Evolutionary conservation across 2,888 invertebrate genomes (phyloP).

Genomic region (Drosophila bunnanda): DNA sequence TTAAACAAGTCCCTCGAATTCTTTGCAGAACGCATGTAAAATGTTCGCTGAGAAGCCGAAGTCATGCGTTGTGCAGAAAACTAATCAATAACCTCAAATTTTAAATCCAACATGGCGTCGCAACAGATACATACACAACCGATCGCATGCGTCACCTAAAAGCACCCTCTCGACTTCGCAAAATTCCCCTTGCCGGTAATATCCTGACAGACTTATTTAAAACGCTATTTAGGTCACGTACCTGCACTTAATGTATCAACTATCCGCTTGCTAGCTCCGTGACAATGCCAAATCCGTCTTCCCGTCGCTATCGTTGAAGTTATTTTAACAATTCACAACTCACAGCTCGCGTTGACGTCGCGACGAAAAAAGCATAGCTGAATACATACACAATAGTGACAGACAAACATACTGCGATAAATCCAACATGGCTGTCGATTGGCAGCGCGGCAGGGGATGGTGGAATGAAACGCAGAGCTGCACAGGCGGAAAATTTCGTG

Average conservation of each 20-base stretch:
- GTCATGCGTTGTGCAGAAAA: background rate
- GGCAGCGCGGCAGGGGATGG: constrained; percentile 33
- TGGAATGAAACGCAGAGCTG: constrained; percentile 71
- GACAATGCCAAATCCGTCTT: constrained; percentile 1
- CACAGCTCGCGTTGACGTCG: constrained; percentile 38
- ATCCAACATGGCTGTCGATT: constrained; percentile 44
- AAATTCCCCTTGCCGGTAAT: constrained; percentile 7
- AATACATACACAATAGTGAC: constrained; percentile 43
- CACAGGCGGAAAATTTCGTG: background rate
- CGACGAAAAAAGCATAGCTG: constrained; percentile 35
- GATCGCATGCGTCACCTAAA: constrained; percentile 65
- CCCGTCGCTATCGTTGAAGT: background rate
- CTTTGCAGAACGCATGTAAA: background rate
- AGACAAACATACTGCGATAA: constrained; percentile 33
- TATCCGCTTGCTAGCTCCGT: background rate
- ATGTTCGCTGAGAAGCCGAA: background rate
- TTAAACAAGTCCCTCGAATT: too few relatives aligned
- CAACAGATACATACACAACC: constrained; percentile 61
- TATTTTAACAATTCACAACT: constrained; percentile 22
- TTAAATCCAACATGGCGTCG: constrained; percentile 67
- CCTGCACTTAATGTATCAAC: background rate
- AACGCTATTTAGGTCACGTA: background rate
- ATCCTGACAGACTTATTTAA: constrained; percentile 5
- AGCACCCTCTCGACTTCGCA: constrained; percentile 31
- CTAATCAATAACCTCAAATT: constrained; percentile 57